These are phyloP conservation scores for Magallana nippona DNA, from an alignment of 2,888 invertebrate species.

Conservation along the genomic window DNA sequence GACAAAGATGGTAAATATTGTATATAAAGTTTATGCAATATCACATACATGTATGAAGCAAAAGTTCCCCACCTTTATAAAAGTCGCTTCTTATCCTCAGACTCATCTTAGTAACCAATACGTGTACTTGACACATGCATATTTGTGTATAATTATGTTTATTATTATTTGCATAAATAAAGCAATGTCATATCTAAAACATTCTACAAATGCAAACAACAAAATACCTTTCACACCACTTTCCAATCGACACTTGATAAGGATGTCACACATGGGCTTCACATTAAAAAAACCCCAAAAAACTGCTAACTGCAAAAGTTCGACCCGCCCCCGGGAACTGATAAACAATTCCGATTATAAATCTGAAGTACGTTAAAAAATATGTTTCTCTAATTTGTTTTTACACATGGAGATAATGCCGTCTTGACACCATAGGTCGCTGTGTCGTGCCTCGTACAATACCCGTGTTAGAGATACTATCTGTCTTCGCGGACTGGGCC, in stretches of 20 bases:
- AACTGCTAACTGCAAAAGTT: slow-evolving; percentile 10
- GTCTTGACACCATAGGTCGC: slow-evolving; percentile 16
- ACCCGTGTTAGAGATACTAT: not conserved
- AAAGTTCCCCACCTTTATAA: too few species aligned
- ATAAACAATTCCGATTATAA: slow-evolving; percentile 10
- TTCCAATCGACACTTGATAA: not conserved
- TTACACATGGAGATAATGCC: slow-evolving; percentile 5
- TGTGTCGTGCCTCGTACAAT: slow-evolving; percentile 8
- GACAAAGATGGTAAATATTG: too few species aligned
- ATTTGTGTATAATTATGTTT: not conserved
- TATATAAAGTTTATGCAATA: too few species aligned
- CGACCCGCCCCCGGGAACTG: not conserved
- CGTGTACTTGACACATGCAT: too few species aligned
- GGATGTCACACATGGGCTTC: not conserved
- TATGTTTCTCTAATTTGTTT: slow-evolving; percentile 23
- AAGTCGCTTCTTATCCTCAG: too few species aligned
- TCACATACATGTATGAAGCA: too few species aligned
- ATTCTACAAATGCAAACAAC: not conserved
- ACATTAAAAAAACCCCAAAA: too few species aligned
- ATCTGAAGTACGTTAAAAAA: slow-evolving; percentile 13
- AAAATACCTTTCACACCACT: not conserved
- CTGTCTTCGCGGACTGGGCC: not conserved
- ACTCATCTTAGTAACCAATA: too few species aligned
- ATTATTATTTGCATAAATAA: not conserved
- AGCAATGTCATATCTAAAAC: not conserved